A percentile compares a stretch with the other conserved stretches of the same genome.
phyloP scores from a whole-genome alignment of 2,888 invertebrate species.

The Tinea pellionella region DNA sequence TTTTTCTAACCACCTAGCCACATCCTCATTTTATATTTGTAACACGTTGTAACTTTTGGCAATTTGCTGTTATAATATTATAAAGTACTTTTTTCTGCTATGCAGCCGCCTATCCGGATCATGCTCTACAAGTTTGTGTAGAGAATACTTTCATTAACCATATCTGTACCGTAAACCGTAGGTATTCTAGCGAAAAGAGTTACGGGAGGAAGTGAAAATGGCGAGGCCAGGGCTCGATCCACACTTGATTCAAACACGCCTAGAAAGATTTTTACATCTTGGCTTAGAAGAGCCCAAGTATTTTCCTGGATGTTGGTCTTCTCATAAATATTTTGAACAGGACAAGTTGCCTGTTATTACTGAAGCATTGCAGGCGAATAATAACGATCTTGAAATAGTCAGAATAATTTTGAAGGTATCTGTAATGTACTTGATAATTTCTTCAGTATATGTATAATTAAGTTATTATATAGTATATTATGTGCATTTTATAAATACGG shows the following conservation, averaged over 20 bases:
- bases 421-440: too few relatives aligned
- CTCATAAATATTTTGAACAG: constrained; percentile 57
- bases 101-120: constrained; percentile 34
- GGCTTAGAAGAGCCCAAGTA: constrained; percentile 66
- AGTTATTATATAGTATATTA: too few relatives aligned
- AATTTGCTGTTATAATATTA: constrained; percentile 36
- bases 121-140: not conserved
- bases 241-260: constrained; percentile 39
- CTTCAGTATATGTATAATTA: too few relatives aligned
- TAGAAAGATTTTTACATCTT: constrained; percentile 61
- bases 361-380: constrained; percentile 25
- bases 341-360: constrained; percentile 48
- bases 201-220: constrained; percentile 9
- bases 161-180: not conserved
- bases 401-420: constrained; percentile 49
- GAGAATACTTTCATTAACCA: not conserved
- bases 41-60: constrained; percentile 50
- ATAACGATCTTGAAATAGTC: constrained; percentile 36
- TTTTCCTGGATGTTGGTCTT: constrained; percentile 66
- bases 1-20: constrained; percentile 48
- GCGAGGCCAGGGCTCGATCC: constrained; percentile 31
- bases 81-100: constrained; percentile 27
- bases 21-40: constrained; percentile 62
- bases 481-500: too few relatives aligned
- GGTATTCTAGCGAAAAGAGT: constrained; percentile 15